Percentiles rank a stretch among this genome's conserved stretches.
Evolutionary conservation across 2,113 vertebrate genomes (phyloP).

Genomic region (Dascyllus trimaculatus): DNA sequence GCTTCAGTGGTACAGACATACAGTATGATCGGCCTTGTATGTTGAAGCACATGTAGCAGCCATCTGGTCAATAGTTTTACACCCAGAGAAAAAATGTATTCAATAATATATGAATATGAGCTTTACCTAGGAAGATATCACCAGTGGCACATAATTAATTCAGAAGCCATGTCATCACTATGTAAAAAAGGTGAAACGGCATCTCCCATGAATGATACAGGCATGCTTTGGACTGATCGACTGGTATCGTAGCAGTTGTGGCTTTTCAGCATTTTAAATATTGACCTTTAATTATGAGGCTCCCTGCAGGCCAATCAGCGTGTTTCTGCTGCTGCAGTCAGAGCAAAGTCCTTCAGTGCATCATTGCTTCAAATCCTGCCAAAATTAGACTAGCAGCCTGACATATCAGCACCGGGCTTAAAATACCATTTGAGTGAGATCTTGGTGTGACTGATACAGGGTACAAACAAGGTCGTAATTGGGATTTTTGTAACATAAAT

Average conservation of each 20-base stretch:
- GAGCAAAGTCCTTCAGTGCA: conserved; percentile 11
- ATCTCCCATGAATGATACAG: not conserved
- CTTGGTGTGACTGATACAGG: not conserved
- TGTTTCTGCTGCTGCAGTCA: conserved; percentile 23
- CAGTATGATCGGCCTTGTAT: conserved; percentile 1
- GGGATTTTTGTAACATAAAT: not conserved
- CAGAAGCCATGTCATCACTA: not conserved
- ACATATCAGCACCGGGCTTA: conserved; percentile 6
- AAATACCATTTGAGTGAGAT: conserved; percentile 7
- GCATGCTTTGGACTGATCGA: not conserved
- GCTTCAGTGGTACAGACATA: conserved; percentile 10
- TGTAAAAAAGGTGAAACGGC: not conserved
- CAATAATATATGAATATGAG: not conserved
- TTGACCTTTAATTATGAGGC: conserved; percentile 59
- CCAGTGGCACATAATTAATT: not conserved
- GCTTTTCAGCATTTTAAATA: conserved; percentile 42
- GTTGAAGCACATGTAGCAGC: not conserved
- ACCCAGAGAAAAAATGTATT: not conserved
- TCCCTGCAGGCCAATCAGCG: conserved; percentile 27
- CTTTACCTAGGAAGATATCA: not conserved
- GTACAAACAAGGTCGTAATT: not conserved
- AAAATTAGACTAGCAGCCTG: conserved; percentile 1
- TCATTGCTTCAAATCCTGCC: conserved; percentile 5
- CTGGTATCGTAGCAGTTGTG: conserved; percentile 34
- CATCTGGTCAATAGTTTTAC: not conserved